Percentiles rank a stretch among this genome's conserved stretches.
Evolutionary conservation across 2,797 vertebrate species (phyloP).

Genomic region (Synanceia verrucosa): DNA sequence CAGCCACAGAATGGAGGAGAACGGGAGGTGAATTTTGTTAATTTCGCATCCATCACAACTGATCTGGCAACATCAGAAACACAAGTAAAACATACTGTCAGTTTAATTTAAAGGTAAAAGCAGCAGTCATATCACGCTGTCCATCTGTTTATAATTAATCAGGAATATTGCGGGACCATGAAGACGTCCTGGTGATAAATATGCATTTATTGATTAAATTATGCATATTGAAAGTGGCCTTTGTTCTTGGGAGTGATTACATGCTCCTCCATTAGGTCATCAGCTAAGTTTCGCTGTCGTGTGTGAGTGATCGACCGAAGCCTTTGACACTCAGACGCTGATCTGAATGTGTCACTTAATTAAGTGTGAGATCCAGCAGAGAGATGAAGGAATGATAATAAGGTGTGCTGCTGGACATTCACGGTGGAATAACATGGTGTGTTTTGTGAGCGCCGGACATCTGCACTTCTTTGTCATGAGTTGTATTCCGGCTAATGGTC

Average conservation of each 20-base stretch:
- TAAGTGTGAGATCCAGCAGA: conserved; percentile 25
- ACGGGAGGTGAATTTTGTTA: not conserved
- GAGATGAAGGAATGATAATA: conserved; percentile 31
- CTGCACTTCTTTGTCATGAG: conserved; percentile 33
- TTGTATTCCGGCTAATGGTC: conserved; percentile 29
- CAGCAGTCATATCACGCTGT: not conserved
- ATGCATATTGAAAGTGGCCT: conserved; percentile 9
- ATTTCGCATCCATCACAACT: too few species aligned
- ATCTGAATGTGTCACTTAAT: conserved; percentile 48
- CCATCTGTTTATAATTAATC: conserved; percentile 2
- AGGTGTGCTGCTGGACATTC: conserved; percentile 10
- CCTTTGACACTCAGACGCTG: conserved; percentile 9
- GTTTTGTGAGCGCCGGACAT: conserved; percentile 24
- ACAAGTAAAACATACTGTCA: not conserved
- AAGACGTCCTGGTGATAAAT: conserved; percentile 15
- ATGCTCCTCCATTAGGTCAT: conserved; percentile 1
- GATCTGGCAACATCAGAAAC: not conserved
- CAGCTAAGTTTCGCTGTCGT: conserved; percentile 7
- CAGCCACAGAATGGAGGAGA: not conserved
- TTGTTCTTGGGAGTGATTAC: not conserved
- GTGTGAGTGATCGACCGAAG: conserved; percentile 15
- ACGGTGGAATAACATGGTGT: not conserved
- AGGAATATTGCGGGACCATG: not conserved
- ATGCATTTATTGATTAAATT: conserved; percentile 18
- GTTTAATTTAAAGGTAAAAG: not conserved